phyloP scores from a whole-genome alignment of 2,888 invertebrate genomes.

The Aporophyla lueneburgensis region DNA sequence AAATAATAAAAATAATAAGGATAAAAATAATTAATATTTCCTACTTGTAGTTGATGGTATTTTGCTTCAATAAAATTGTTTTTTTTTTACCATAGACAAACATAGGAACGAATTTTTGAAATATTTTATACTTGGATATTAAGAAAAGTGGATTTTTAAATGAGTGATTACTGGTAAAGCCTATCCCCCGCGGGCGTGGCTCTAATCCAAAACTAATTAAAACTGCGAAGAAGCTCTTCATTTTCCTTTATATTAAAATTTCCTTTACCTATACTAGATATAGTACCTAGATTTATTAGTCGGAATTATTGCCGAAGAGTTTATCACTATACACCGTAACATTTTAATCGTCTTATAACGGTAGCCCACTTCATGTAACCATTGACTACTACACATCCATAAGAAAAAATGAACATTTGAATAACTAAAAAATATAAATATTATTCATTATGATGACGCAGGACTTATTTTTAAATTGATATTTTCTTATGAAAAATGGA shows the following conservation, averaged over 20 bases:
- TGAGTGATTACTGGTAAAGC: background rate
- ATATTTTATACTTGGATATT: no score
- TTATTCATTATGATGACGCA: no score
- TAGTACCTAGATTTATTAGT: slow-evolving; percentile 1
- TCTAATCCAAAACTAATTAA: slow-evolving; percentile 50
- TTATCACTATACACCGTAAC: no score
- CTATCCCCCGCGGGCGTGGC: background rate
- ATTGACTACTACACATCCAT: no score
- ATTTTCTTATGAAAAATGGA: no score
- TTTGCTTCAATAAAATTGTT: background rate
- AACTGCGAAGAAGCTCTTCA: slow-evolving; percentile 15
- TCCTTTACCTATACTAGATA: slow-evolving; percentile 11
- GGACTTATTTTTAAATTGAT: no score
- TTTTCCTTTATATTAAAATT: slow-evolving; percentile 12
- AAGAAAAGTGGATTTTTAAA: slow-evolving; percentile 17
- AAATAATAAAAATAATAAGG: background rate
- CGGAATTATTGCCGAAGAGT: background rate
- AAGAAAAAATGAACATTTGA: no score
- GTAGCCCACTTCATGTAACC: no score
- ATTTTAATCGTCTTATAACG: no score
- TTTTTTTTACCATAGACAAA: no score
- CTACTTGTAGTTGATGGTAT: background rate
- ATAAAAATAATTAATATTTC: background rate
- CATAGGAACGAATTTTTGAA: background rate
- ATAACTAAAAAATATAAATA: no score